Conservation (phyloP, 2,888 invertebrate genomes). For the Drosophila putrida region DNA sequence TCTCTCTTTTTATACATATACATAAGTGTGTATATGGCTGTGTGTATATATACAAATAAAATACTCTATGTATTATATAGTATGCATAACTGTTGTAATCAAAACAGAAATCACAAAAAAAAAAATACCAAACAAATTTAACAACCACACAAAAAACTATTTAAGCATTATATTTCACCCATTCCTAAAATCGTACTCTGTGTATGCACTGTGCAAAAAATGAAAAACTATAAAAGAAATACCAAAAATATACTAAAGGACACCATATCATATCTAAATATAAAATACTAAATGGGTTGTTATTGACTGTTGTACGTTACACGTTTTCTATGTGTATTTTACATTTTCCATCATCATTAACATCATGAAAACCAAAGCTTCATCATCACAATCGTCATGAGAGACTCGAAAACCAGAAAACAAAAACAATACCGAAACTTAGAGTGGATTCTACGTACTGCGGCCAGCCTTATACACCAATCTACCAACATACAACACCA, state of each 20-base stretch:
- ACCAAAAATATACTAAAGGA: conserved; percentile 15
- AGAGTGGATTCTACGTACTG: conserved; percentile 10
- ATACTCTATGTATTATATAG: conserved; percentile 27
- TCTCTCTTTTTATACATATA: conserved; percentile 22
- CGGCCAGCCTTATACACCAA: conserved; percentile 19
- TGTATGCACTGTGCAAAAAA: conserved; percentile 62
- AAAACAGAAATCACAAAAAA: conserved; percentile 3
- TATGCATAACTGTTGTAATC: conserved; percentile 59
- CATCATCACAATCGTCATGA: conserved; percentile 17
- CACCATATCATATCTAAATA: conserved; percentile 1
- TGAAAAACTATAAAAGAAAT: conserved; percentile 9
- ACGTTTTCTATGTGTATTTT: conserved; percentile 41
- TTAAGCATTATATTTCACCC: conserved; percentile 24
- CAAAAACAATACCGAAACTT: conserved; percentile 2
- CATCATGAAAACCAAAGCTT: neutral
- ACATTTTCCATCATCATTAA: conserved; percentile 25
- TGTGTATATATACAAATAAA: conserved; percentile 18
- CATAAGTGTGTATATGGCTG: conserved; percentile 24
- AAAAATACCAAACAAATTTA: conserved; percentile 15
- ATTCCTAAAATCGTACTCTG: conserved; percentile 36
- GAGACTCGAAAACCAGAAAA: neutral
- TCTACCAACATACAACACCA: conserved; percentile 29
- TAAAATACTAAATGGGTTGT: conserved; percentile 46
- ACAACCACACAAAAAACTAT: conserved; percentile 16
- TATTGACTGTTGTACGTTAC: conserved; percentile 55